Conservation (phyloP, 2,113 vertebrate genomes). For the Melanerpes aurifrons region DNA sequence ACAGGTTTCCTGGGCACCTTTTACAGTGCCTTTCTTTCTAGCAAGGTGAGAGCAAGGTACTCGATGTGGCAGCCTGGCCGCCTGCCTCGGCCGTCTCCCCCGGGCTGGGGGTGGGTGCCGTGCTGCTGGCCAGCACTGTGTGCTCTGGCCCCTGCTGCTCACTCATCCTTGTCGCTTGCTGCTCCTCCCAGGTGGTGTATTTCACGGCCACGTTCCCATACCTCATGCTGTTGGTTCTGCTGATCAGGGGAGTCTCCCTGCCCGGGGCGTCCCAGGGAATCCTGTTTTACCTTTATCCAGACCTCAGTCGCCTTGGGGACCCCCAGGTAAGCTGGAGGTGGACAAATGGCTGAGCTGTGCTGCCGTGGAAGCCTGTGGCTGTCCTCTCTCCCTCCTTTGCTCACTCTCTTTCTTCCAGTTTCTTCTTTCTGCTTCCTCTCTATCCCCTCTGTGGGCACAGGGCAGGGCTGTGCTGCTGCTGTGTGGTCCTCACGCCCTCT, state of each 20-base stretch:
- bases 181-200: slow-evolving; percentile 86
- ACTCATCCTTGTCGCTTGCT: not conserved
- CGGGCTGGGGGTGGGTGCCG: rapidly evolving
- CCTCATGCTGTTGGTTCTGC: slow-evolving; percentile 90
- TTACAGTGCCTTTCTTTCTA: not conserved
- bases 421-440: not conserved
- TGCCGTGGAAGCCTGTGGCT: not conserved
- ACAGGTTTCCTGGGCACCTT: not conserved
- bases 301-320: slow-evolving; percentile 87
- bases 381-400: not conserved
- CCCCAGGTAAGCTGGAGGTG: slow-evolving; percentile 83
- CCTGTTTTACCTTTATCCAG: slow-evolving; percentile 92
- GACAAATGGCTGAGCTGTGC: not conserved
- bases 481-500: not conserved
- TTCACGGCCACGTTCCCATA: slow-evolving; percentile 94
- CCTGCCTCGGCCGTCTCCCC: not conserved
- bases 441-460: not conserved
- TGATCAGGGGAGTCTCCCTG: slow-evolving; percentile 89
- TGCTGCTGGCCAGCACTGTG: rapidly evolving
- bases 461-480: not conserved
- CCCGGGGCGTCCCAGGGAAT: slow-evolving; percentile 89
- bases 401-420: not conserved
- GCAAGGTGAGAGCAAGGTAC: not conserved
- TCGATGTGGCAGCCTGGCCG: not conserved
- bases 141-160: rapidly evolving